Evolutionary conservation across 1,140 invertebrate genomes (phyloP), one percentile per base, ranked within the genome.

Genomic region (Atopsyche davidsoni): DNA sequence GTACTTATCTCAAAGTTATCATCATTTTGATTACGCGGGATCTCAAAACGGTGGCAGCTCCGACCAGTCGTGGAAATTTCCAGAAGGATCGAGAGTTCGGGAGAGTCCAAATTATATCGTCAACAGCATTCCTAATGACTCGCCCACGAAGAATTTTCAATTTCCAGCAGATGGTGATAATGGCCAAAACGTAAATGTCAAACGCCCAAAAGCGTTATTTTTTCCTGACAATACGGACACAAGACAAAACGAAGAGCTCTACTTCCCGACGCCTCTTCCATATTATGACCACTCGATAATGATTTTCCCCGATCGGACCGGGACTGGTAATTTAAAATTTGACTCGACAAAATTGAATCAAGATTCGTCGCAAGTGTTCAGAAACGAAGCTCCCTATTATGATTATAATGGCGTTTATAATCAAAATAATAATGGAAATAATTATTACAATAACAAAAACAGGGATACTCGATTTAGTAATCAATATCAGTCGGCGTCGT

Each of bases 221-320:
- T 58, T 58, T 25, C 51, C 51, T 13, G 19, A 41, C 2, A 39
- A 34, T 14, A 31, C 31, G 9, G 22, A 45, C n/a, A 18, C 10
- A 2, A 39, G 32, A 32, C 22, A 41, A 25, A 48, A 54, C 24
- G 24, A 48, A 36, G 11, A 54, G 18, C 16, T 47, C 23, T 44
- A 50, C 41, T 52, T 46, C 44, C 50, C 48, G 9, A 54, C 39
- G n/a, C 53, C 49, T 2, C 34, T 54, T n/a, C 47, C 47, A 4
- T 57, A 36, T 46, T 58, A 53, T 44, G 48, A 59, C 28, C 52
- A 53, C 22, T 44, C 50, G 19, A 57, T 57, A 49, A 62, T 65
- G 57, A 65, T 71, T 47, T 71, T 69, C 52, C 68, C 68, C 9
- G 65, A 65, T 46, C 58, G 68, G 32, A 70, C 68, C 17, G 68